These are phyloP conservation scores for Mobula birostris DNA, from an alignment of 2,113 vertebrate genomes.

Conservation along the genomic window DNA sequence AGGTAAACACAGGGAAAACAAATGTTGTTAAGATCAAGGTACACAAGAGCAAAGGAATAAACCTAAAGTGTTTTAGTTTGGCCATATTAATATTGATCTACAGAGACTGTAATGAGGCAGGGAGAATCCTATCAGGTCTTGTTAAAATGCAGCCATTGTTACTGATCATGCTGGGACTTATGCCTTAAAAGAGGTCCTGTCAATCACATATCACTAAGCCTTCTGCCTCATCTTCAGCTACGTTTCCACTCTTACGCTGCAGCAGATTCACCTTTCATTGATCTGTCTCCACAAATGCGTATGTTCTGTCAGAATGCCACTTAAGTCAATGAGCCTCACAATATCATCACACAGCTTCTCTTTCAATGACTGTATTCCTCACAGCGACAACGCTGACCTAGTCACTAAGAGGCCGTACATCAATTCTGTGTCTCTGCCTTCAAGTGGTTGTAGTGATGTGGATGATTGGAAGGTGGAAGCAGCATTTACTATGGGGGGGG, in stretches of 20 bases:
- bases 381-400: not conserved
- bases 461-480: not conserved
- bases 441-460: not conserved
- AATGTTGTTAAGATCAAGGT: not conserved
- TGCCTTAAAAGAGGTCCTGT: not conserved
- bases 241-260: not conserved
- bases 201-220: not conserved
- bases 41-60: not conserved
- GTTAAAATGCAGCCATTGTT: not conserved
- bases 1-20: not conserved
- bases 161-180: not conserved
- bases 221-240: not conserved
- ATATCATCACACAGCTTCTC: not conserved
- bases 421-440: not conserved
- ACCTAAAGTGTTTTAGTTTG: not conserved
- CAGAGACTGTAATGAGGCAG: not conserved
- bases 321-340: not conserved
- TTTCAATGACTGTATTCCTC: not conserved
- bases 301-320: not conserved
- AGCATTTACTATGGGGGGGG: not conserved
- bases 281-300: not conserved
- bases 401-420: not conserved
- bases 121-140: not conserved
- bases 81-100: not conserved
- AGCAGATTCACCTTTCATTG: not conserved